Evolutionary conservation across 2,888 invertebrate genomes (phyloP).

Genomic region (Allygus modestus): DNA sequence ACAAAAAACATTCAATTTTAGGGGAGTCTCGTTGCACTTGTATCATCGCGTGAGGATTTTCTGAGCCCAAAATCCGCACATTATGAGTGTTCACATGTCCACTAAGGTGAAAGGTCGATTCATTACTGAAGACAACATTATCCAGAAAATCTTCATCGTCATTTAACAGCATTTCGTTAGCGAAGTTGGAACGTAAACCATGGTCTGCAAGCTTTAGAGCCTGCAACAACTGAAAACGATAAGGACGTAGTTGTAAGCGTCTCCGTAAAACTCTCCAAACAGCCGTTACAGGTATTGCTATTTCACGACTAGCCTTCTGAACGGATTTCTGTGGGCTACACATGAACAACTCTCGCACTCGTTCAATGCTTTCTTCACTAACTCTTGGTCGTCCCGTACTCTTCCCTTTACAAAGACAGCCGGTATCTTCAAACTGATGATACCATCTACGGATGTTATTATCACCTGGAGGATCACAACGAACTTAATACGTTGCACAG

Average conservation of each 20-base stretch:
- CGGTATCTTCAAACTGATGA: conserved; percentile 49
- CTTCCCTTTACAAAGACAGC: conserved; percentile 55
- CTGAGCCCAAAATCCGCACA: conserved; percentile 40
- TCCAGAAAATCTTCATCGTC: conserved; percentile 3
- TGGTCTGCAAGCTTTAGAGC: conserved; percentile 5
- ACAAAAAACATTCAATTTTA: conserved; percentile 36
- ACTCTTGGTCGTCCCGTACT: conserved; percentile 28
- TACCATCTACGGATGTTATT: conserved; percentile 61
- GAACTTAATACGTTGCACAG: conserved; percentile 60
- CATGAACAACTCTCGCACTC: conserved; percentile 47
- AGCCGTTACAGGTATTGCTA: neutral
- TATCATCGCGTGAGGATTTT: conserved; percentile 35
- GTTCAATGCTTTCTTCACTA: conserved; percentile 50
- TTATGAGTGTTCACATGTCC: conserved; percentile 3
- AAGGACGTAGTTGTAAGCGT: conserved; percentile 7
- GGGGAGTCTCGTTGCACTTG: conserved; percentile 25
- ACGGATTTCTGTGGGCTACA: conserved; percentile 41
- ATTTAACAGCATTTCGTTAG: neutral
- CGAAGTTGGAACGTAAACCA: neutral
- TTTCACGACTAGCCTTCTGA: conserved; percentile 22
- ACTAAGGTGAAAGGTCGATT: conserved; percentile 28
- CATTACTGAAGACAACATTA: neutral
- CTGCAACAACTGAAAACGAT: conserved; percentile 1
- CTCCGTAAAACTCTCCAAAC: neutral
- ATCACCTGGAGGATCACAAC: conserved; percentile 53